Base-by-base conservation (phyloP, 2,888 invertebrate species). In the Tromatobia lineatoria region DNA sequence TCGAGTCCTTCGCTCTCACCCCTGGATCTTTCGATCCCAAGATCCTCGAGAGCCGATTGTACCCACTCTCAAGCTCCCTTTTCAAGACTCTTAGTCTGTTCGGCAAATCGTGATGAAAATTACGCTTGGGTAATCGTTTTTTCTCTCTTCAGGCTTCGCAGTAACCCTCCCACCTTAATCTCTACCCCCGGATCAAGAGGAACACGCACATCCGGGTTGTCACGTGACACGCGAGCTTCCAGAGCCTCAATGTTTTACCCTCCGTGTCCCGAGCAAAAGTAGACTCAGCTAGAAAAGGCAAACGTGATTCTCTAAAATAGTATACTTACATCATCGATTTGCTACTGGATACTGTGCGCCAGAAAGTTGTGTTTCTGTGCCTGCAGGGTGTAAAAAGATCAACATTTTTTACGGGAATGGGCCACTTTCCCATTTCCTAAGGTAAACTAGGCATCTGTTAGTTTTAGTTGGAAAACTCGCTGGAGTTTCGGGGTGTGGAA, bases 141-240 rank as follows among this genome's bases (percentile, higher is more conserved):
- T 50, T 75, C 59, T 64, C 50, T 75, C 52, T 20, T 15, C 18
- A 20, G 10, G 47, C 13, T 25, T 67, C 8, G 13, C 23, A 20
- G 47, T 18, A 20, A 67, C 45, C 47, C 67, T 45, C 38, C 38
- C 34, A 20, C 20, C 45, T 66, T 18, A 45, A 66, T 66, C 13
- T 45, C 42, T 23, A 20, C 23, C 66, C 45, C 66, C 1, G 0
- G 45, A 13, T 64, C 74, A 15, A 18, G 23, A 50, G 42, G 50
- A 64, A 61, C 75, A 75, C 75, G 75, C 75, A 75, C 75, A 64
- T 75, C 64, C 75, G 64, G 61, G 38, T 75, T 52, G 15, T 34
- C 52, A 52, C 75, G 75, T 64, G 38, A 50, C 64, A 64, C 75
- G 64, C 75, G 50, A 75, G 38, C 50, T 64, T 38, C 13, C 7